These are phyloP conservation scores for Xanthorhoe designata DNA, from an alignment of 2,888 invertebrate species.

Conservation along the genomic window DNA sequence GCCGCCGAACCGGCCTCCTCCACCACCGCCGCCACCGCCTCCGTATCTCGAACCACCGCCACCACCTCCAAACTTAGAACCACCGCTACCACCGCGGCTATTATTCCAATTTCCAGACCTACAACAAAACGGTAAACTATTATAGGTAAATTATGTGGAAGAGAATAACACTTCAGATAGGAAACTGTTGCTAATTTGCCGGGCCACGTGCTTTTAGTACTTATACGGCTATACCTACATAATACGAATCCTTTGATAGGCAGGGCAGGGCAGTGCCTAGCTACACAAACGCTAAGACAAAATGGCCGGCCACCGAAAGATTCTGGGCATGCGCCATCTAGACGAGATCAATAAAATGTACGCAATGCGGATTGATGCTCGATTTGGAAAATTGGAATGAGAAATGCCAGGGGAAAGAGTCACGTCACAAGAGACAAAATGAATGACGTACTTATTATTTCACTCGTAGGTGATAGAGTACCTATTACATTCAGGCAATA, in stretches of 20 bases:
- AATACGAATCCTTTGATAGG: neutral
- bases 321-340: constrained; percentile 21
- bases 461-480: neutral
- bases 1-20: constrained; percentile 49
- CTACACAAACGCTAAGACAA: constrained; percentile 26
- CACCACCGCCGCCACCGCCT: constrained; percentile 51
- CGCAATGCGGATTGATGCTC: constrained; percentile 30
- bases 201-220: neutral
- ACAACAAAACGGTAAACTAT: constrained; percentile 25
- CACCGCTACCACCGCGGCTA: constrained; percentile 77
- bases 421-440: neutral
- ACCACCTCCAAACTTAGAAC: constrained; percentile 65
- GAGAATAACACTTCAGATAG: neutral
- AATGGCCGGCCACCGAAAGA: constrained; percentile 32
- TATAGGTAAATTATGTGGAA: neutral
- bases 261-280: neutral
- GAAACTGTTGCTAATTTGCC: neutral
- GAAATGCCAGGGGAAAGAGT: neutral
- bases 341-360: constrained; percentile 25
- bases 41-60: constrained; percentile 67
- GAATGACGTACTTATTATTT: neutral
- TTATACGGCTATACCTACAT: neutral
- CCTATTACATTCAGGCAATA: too few species aligned
- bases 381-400: neutral
- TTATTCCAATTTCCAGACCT: constrained; percentile 82